Evolutionary conservation across 2,113 vertebrate species (phyloP).

Genomic region (Astur gentilis): DNA sequence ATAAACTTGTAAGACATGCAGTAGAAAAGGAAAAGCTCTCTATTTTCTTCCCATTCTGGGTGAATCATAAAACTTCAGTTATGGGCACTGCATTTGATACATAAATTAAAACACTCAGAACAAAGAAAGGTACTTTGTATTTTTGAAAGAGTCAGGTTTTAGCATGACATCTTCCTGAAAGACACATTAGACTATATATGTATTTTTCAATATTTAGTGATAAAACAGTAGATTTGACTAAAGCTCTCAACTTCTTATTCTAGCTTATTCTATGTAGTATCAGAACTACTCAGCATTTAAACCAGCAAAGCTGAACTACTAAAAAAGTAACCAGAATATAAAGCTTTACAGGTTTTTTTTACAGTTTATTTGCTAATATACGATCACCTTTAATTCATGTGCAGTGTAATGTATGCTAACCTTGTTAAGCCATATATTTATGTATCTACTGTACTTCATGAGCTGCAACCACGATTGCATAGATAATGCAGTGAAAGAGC

Average conservation of each 20-base stretch:
- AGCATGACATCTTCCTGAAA: neutral
- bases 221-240: neutral
- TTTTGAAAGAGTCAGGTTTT: neutral
- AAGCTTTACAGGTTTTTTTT: neutral
- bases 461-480: neutral
- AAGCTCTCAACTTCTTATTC: neutral
- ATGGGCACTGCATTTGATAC: neutral
- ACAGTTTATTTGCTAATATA: neutral
- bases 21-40: neutral
- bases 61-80: neutral
- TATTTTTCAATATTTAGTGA: neutral
- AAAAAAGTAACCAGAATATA: neutral
- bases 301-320: neutral
- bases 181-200: neutral
- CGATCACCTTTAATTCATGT: neutral
- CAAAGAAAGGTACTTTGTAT: neutral
- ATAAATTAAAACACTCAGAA: neutral
- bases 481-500: neutral
- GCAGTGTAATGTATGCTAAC: neutral
- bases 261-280: neutral
- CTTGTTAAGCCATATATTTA: neutral
- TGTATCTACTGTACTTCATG: neutral
- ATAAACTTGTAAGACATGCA: neutral
- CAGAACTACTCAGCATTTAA: neutral
- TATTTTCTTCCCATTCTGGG: neutral